Conservation (phyloP, 2,113 vertebrate species). For the Serinus canaria region DNA sequence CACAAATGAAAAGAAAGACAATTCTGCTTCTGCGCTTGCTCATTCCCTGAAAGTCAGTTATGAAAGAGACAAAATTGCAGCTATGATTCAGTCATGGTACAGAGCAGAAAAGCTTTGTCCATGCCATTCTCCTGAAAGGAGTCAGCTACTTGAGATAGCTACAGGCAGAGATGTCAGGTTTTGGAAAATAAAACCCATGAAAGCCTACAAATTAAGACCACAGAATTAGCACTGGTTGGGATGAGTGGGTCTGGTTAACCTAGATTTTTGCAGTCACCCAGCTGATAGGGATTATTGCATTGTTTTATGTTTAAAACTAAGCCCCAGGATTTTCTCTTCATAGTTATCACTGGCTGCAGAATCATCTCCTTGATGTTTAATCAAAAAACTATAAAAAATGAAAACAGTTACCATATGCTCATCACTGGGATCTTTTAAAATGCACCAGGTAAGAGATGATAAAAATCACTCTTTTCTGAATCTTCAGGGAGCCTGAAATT, state of each 20-base stretch:
- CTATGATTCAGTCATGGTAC: background rate
- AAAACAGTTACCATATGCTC: conserved; percentile 5
- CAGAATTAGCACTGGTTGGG: background rate
- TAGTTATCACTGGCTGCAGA: conserved; percentile 40
- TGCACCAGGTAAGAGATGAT: conserved; percentile 5
- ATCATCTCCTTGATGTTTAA: conserved; percentile 46
- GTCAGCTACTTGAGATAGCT: background rate
- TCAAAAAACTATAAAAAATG: conserved; percentile 46
- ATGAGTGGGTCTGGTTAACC: background rate
- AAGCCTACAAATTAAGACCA: background rate
- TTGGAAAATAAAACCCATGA: background rate
- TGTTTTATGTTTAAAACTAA: conserved; percentile 35
- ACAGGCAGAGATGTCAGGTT: background rate
- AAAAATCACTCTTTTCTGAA: conserved; percentile 28
- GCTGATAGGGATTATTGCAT: background rate
- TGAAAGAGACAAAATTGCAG: background rate
- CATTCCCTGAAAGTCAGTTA: background rate
- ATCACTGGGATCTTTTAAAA: conserved; percentile 54
- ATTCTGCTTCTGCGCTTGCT: background rate
- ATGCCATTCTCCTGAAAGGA: background rate
- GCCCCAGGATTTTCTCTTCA: conserved; percentile 22
- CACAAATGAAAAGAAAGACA: background rate
- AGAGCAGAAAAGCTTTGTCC: background rate
- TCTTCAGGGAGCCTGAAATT: conserved; percentile 46
- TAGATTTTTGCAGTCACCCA: background rate